Conservation (phyloP, 1,140 invertebrate genomes). For the Sesamia nonagrioides region DNA sequence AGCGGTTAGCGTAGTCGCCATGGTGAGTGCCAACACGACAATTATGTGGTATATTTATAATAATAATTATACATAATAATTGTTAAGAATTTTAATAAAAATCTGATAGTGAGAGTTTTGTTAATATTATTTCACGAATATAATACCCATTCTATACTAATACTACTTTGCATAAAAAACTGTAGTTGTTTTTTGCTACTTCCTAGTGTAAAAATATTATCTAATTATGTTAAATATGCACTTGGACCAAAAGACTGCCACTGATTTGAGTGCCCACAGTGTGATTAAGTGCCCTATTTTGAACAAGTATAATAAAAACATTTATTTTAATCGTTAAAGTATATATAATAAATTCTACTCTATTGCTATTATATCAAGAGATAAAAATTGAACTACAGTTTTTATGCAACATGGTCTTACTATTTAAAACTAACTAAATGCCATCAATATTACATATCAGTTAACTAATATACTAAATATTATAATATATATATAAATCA, state of each 20-base stretch:
- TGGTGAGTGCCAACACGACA: conserved; percentile 76
- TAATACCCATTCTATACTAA: conserved; percentile 41
- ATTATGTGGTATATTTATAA: conserved; percentile 74
- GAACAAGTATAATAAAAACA: not conserved
- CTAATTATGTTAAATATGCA: not conserved
- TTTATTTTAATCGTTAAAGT: not conserved
- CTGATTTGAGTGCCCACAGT: too few species aligned
- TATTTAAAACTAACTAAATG: conserved; percentile 36
- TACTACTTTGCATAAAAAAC: conserved; percentile 45
- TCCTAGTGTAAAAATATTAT: not conserved
- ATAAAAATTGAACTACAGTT: conserved; percentile 17
- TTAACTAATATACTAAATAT: conserved; percentile 30
- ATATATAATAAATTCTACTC: not conserved
- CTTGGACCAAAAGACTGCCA: not conserved
- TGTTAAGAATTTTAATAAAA: conserved; percentile 82
- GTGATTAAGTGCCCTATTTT: not conserved
- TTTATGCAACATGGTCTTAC: conserved; percentile 33
- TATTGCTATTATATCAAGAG: not conserved
- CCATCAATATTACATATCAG: conserved; percentile 29
- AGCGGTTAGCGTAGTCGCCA: conserved; percentile 62
- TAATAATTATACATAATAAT: conserved; percentile 75
- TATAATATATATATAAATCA: conserved; percentile 16
- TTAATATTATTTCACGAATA: conserved; percentile 61
- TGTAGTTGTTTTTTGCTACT: conserved; percentile 7
- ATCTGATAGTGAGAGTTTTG: conserved; percentile 71